A percentile compares a stretch with the other conserved stretches of the same genome.
Evolutionary conservation across 37 sponge, comb jelly and placozoan genomes (phyloP).

Genomic region (Trichoplax adhaerens): DNA sequence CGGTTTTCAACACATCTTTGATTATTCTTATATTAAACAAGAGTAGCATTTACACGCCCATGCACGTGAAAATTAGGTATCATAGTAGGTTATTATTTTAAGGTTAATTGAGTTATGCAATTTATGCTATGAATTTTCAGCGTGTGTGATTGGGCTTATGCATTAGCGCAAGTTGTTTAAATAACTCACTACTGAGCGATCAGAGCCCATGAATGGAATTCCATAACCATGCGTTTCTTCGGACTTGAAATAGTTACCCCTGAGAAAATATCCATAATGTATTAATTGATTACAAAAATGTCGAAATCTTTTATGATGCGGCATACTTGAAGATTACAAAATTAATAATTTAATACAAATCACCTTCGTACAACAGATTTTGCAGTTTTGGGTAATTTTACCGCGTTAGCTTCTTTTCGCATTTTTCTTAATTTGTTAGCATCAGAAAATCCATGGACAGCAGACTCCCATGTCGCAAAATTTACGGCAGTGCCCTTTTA

Average conservation of each 20-base stretch:
- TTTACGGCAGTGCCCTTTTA: conserved; percentile 15
- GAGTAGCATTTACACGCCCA: no score
- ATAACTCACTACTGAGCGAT: conserved; percentile 37
- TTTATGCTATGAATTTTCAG: no score
- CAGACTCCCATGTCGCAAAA: conserved; percentile 64
- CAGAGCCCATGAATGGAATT: conserved; percentile 34
- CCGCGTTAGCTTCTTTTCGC: conserved; percentile 10
- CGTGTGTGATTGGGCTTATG: no score
- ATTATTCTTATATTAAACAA: no score
- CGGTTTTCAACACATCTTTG: background rate
- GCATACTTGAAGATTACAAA: conserved; percentile 20
- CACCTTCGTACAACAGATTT: no score
- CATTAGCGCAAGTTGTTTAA: no score
- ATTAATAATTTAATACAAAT: background rate
- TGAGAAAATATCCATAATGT: background rate
- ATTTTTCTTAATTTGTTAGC: conserved; percentile 20
- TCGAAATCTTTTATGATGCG: background rate
- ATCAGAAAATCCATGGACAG: conserved; percentile 27
- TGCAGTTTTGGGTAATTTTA: background rate
- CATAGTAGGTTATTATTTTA: no score
- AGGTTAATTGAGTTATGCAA: no score
- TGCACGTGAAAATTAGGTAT: no score
- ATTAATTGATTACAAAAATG: background rate
- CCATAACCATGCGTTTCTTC: conserved; percentile 20
- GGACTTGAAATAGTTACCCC: conserved; percentile 26